Conservation (phyloP, 2,888 invertebrate species). For the Ypsolopha scabrella region DNA sequence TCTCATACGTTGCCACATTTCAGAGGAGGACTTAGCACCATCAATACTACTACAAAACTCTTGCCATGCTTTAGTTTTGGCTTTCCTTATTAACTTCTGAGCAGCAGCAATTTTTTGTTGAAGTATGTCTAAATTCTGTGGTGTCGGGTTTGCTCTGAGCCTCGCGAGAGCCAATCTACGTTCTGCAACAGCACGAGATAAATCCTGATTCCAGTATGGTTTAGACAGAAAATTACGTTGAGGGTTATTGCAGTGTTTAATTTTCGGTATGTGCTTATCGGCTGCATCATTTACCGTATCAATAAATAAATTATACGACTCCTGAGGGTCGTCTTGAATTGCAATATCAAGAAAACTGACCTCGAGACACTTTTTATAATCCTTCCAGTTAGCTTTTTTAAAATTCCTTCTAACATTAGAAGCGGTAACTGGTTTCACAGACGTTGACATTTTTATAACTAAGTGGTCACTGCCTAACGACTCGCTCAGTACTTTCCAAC, state of each 20-base stretch:
- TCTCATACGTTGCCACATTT: constrained; percentile 12
- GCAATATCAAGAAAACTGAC: neutral
- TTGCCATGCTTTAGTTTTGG: constrained; percentile 10
- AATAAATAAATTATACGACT: constrained; percentile 9
- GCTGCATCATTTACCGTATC: constrained; percentile 8
- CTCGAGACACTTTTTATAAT: constrained; percentile 5
- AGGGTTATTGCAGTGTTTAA: constrained; percentile 10
- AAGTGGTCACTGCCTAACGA: constrained; percentile 14
- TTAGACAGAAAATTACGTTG: constrained; percentile 13
- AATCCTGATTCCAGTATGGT: constrained; percentile 14
- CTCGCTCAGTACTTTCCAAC: constrained; percentile 12
- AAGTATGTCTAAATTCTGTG: constrained; percentile 8
- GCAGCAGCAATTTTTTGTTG: constrained; percentile 3
- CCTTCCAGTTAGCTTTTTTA: constrained; percentile 11
- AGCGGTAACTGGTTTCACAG: neutral
- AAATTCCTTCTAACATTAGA: constrained; percentile 8
- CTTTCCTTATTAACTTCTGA: constrained; percentile 8
- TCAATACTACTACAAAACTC: constrained; percentile 8
- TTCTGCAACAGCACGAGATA: constrained; percentile 15
- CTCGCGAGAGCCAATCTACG: constrained; percentile 11
- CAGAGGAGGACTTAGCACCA: constrained; percentile 4
- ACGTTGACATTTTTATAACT: constrained; percentile 8
- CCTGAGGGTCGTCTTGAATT: constrained; percentile 4
- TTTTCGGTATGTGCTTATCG: constrained; percentile 10
- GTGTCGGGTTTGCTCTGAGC: constrained; percentile 16